Evolutionary conservation across 2,797 vertebrate genomes (phyloP).

Genomic region (Sebastes reedi): DNA sequence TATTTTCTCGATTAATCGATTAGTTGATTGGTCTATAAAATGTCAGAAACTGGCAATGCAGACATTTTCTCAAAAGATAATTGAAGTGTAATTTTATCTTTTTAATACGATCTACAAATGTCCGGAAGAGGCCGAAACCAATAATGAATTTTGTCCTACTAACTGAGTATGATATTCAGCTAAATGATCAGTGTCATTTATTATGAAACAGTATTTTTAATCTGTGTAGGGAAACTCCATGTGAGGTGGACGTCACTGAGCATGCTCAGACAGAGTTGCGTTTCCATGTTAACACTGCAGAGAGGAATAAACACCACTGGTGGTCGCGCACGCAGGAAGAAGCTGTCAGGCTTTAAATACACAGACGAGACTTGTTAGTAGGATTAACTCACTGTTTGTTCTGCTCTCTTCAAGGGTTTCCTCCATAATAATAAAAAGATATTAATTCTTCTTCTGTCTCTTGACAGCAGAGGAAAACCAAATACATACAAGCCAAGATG

Average conservation of each 20-base stretch:
- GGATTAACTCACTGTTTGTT: not conserved
- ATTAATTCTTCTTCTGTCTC: not conserved
- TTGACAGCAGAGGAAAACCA: not conserved
- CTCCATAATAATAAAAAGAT: not conserved
- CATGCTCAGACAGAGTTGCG: not conserved
- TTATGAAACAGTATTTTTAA: not conserved
- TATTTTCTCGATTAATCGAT: too few species aligned
- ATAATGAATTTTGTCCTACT: not conserved
- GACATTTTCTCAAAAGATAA: too few species aligned
- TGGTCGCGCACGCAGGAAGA: not conserved
- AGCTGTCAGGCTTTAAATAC: not conserved
- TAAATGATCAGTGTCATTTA: not conserved
- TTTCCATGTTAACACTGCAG: not conserved
- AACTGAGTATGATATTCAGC: not conserved
- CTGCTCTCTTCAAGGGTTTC: not conserved
- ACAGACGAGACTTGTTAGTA: not conserved
- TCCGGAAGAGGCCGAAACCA: not conserved
- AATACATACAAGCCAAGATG: not conserved
- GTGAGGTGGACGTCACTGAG: not conserved
- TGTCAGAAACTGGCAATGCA: too few species aligned
- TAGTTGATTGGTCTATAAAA: too few species aligned
- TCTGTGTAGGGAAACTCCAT: not conserved
- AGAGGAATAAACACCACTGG: not conserved
- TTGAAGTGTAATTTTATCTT: too few species aligned
- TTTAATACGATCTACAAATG: not conserved